These are phyloP conservation scores for Mormyrops boulengeri DNA, from an alignment of 2,797 vertebrate genomes.

Conservation along the genomic window DNA sequence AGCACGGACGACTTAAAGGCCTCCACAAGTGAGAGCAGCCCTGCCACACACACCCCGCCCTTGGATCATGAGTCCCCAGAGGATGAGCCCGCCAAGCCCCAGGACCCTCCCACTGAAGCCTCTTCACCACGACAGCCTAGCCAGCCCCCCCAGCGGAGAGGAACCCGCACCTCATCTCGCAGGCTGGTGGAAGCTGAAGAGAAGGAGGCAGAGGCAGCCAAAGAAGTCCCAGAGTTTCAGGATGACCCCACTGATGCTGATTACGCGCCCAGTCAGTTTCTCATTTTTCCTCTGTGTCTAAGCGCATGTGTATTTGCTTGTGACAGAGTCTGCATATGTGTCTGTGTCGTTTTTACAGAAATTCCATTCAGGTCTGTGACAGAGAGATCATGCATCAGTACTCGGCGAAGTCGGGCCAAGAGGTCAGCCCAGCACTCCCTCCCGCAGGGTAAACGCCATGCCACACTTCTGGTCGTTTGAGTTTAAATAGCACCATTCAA, in stretches of 20 bases:
- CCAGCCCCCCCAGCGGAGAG: conserved; percentile 35
- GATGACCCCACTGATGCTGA: conserved; percentile 60
- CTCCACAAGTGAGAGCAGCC: background rate
- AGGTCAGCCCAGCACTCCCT: conserved; percentile 48
- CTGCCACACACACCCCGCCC: background rate
- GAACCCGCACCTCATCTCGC: background rate
- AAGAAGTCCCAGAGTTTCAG: conserved; percentile 45
- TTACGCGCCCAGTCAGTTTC: conserved; percentile 60
- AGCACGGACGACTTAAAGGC: conserved; percentile 14
- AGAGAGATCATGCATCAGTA: conserved; percentile 54
- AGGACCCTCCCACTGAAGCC: conserved; percentile 11
- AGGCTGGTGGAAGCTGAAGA: conserved; percentile 41
- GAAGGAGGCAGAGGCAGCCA: conserved; percentile 18
- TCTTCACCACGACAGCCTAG: conserved; percentile 33
- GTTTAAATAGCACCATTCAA: background rate
- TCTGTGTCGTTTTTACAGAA: conserved; percentile 44
- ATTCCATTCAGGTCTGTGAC: conserved; percentile 41
- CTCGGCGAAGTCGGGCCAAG: conserved; percentile 60
- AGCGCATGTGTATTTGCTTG: background rate
- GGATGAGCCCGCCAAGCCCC: conserved; percentile 20
- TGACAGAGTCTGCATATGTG: background rate
- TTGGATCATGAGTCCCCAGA: background rate
- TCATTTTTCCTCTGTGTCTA: background rate
- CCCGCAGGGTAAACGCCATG: conserved; percentile 48
- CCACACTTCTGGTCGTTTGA: background rate